Evolutionary conservation across 2,888 invertebrate species (phyloP).

Genomic region (Catocala nupta): DNA sequence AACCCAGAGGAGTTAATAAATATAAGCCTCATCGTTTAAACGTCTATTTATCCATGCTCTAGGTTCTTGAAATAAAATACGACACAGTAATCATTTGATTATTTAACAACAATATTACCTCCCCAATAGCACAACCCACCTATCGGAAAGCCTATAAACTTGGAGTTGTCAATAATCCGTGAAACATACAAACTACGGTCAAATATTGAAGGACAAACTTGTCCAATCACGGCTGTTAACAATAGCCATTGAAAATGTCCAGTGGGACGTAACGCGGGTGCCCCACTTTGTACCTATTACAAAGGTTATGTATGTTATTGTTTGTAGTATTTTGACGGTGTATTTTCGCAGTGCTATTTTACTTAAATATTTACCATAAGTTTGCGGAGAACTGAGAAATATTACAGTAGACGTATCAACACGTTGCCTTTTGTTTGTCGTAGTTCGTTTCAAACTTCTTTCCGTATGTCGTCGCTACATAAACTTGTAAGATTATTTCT

Average conservation of each 20-base stretch:
- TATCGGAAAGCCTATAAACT: slow-evolving; percentile 2
- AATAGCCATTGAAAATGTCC: slow-evolving; percentile 64
- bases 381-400: slow-evolving; percentile 4
- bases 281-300: slow-evolving; percentile 35
- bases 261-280: slow-evolving; percentile 52
- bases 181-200: slow-evolving; percentile 45
- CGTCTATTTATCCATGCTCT: too few relatives aligned
- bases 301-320: slow-evolving; percentile 29
- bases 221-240: slow-evolving; percentile 63
- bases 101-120: neutral
- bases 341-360: slow-evolving; percentile 1
- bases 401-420: slow-evolving; percentile 9
- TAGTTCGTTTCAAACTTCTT: slow-evolving; percentile 9
- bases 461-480: slow-evolving; percentile 4
- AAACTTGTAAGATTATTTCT: slow-evolving; percentile 12
- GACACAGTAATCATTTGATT: neutral
- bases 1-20: too few relatives aligned
- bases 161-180: slow-evolving; percentile 25
- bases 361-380: neutral
- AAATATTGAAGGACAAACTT: slow-evolving; percentile 58
- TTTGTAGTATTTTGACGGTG: slow-evolving; percentile 22
- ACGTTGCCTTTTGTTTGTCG: slow-evolving; percentile 8
- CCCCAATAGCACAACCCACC: neutral
- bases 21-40: too few relatives aligned
- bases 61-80: too few relatives aligned